Conservation (phyloP, 2,888 invertebrate species). For the Lepas anatifera region DNA sequence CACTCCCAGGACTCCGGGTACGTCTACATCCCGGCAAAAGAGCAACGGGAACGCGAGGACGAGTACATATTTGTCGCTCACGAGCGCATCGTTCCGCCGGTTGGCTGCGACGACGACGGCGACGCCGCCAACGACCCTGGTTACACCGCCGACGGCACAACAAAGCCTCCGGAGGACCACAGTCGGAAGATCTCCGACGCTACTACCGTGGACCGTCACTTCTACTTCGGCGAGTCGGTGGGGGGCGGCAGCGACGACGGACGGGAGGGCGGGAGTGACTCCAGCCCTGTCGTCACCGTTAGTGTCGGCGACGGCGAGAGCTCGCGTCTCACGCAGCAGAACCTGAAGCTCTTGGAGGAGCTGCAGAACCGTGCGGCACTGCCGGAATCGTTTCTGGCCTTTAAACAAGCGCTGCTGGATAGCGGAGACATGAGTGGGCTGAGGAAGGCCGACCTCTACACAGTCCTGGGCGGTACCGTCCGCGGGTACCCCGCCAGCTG, state of each 20-base stretch:
- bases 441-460: background rate
- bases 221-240: slow-evolving; percentile 4
- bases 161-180: too few species aligned
- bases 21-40: background rate
- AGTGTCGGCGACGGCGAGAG: background rate
- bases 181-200: background rate
- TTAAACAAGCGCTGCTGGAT: background rate
- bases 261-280: background rate
- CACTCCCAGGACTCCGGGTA: background rate
- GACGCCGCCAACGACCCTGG: background rate
- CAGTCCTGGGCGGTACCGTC: background rate
- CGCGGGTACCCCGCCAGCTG: slow-evolving; percentile 1
- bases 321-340: background rate
- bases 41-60: background rate
- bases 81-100: background rate
- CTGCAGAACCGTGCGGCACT: background rate
- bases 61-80: background rate
- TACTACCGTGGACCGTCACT: background rate
- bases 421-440: background rate
- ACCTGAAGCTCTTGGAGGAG: background rate
- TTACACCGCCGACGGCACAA: background rate
- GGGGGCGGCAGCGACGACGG: background rate
- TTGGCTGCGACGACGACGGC: background rate
- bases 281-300: too few species aligned
- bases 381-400: background rate